phyloP scores from a whole-genome alignment of 2,113 vertebrate genomes.

The Toxostoma redivivum region DNA sequence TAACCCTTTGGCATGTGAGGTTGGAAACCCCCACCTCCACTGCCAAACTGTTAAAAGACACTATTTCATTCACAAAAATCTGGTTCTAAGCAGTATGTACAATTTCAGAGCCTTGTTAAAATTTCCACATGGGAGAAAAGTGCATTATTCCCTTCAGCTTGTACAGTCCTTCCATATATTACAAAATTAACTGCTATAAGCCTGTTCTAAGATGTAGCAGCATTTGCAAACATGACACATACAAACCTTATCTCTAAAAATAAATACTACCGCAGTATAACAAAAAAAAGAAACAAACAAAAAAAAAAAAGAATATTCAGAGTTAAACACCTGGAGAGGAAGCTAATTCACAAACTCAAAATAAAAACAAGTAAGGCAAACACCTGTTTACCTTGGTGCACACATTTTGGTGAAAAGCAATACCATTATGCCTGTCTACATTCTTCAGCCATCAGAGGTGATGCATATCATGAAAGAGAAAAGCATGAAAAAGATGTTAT shows the following conservation, averaged over 20 bases:
- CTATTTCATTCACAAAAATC: constrained; percentile 57
- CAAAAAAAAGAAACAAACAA: constrained; percentile 30
- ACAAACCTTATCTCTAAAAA: constrained; percentile 77
- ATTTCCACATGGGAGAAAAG: constrained; percentile 68
- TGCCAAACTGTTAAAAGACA: constrained; percentile 61
- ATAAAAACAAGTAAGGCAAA: constrained; percentile 71
- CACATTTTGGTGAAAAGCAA: constrained; percentile 79
- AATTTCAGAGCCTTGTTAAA: constrained; percentile 69
- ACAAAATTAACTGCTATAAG: constrained; percentile 69
- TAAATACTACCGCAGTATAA: constrained; percentile 81
- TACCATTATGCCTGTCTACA: constrained; percentile 86
- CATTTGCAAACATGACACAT: constrained; percentile 75
- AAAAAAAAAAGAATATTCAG: background rate
- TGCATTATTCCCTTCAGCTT: constrained; percentile 71
- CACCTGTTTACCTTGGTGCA: constrained; percentile 73
- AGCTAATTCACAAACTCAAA: constrained; percentile 69
- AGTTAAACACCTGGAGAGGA: constrained; percentile 70
- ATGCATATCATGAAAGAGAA: constrained; percentile 73
- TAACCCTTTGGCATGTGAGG: constrained; percentile 49
- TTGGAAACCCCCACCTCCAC: constrained; percentile 26
- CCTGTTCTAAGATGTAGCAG: constrained; percentile 72
- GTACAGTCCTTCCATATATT: constrained; percentile 72
- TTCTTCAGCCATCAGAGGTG: constrained; percentile 91
- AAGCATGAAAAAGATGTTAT: constrained; percentile 70
- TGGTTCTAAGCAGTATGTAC: constrained; percentile 52